Evolutionary conservation across 2,888 invertebrate genomes (phyloP), one percentile per base, ranked within the genome.

Genomic region (Phortica okadai): DNA sequence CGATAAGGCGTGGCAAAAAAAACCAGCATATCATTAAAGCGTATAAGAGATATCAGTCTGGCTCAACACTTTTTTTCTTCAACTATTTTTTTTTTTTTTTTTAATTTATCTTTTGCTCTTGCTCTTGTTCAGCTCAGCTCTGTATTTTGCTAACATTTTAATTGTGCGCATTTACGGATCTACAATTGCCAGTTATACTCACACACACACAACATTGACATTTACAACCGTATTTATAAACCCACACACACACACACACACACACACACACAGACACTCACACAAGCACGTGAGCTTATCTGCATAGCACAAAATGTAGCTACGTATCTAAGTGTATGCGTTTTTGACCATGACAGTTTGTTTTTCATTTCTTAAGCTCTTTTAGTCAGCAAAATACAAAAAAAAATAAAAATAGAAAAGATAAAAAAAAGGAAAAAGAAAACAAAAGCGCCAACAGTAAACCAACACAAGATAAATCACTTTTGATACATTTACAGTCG

Each of bases 401-500:
- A 59, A 16, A 16, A 16, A 66, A 66, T 64, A 66, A 10, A 67
- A 44, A 16, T n/a, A 42, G 67, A 16, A 67, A 67, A 14, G 42
- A 66, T 41, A 10, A 1, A 11, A 41, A 7, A 16, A 3, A 2
- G 58, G 7, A 58, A 58, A 11, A n/a, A n/a, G 21, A 7, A 64
- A 11, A 21, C 21, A 59, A 59, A 16, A 59, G 59, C 59, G 21
- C 21, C 54, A 59, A 16, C 21, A 59, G 7, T 14, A 64, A 64
- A 64, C 67, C 41, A 10, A 66, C 8, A 66, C 58, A 75, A 70
- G 70, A 75, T 75, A 75, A 75, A 75, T 75, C 70, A 69, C 75
- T 69, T 75, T 75, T 75, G 58, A 58, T 75, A 75, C 70, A 70
- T 75, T 44, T 75, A 41, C 70, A 72, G 75, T 59, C 45, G 69